Base-by-base conservation (phyloP, 1,140 invertebrate species). In the Drosophila ogumai region DNA sequence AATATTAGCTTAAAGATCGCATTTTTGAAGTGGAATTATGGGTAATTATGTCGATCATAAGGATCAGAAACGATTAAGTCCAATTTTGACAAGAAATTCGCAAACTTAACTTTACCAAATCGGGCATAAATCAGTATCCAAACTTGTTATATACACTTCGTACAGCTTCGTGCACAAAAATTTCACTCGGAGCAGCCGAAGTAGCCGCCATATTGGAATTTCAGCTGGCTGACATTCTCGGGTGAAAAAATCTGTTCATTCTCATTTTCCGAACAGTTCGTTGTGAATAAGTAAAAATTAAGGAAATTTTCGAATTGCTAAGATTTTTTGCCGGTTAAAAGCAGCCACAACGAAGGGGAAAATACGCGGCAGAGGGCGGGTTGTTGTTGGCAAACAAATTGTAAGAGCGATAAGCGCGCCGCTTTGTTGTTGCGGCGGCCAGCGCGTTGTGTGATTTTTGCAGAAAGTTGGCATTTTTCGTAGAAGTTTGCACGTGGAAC, bases 171-270 rank as follows among this genome's bases (percentile, higher is more conserved):
- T 54, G 19, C 4, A 1, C 32, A 36, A 9, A 8, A 67, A 31
- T 46, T 63, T 49, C 52, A 44, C 19, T 61, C 6, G 12, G 19
- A 67, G 9, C 67, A 69, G 6, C 75, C 82, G 82, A 85, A 86
- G 59, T 6, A 47, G 75, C 58, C 61, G 82, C 82, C 82, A 86
- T 86, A 46, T 86, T 85, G 82, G 44, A 86, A 67, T 66, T 72
- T 55, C 40, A 77, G 43, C 43, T 60, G 61, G 47, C 41, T 47
- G 69, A 43, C 57, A 55, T 40, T 67, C 60, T 85, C 81, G 73
- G 40, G 75, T 71, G 79, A 87, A 87, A 85, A 86, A 71, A 38
- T 61, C 10, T 38, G 40, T 55, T 66, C 19, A 32, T 38, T 49
- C 25, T 3, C 28, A 19, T 60, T 36, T 36, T 12, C 9, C 10